phyloP scores from a whole-genome alignment of 1,140 invertebrate genomes.

The Sycophaga agraensis region DNA sequence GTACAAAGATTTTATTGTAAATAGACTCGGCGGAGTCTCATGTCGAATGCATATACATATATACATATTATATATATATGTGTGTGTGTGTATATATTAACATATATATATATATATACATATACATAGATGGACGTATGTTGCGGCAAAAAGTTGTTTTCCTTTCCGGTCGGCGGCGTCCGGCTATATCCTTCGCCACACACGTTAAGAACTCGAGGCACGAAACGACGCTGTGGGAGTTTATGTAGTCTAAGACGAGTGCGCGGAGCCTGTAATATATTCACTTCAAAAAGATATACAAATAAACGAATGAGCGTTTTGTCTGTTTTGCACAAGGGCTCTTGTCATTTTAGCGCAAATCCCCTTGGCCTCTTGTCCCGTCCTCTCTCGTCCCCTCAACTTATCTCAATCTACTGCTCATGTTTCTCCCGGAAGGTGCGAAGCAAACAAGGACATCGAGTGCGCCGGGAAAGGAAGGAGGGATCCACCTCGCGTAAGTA shows the following conservation, averaged over 20 bases:
- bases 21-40: constrained; percentile 35
- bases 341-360: constrained; percentile 19
- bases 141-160: constrained; percentile 10
- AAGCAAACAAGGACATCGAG: too few relatives aligned
- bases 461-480: too few relatives aligned
- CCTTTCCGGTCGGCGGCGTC: not conserved
- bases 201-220: constrained; percentile 24
- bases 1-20: constrained; percentile 53
- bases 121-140: constrained; percentile 7
- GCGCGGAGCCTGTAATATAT: constrained; percentile 30
- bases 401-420: too few relatives aligned
- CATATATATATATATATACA: constrained; percentile 10
- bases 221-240: not conserved
- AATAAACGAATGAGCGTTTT: constrained; percentile 39
- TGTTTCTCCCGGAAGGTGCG: too few relatives aligned
- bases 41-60: too few relatives aligned
- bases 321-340: constrained; percentile 46
- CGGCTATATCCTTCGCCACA: constrained; percentile 15
- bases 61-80: not conserved
- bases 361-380: too few relatives aligned
- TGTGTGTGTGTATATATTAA: not conserved
- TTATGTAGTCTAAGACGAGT: not conserved
- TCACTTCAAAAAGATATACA: constrained; percentile 33
- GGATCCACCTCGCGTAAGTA: too few relatives aligned
- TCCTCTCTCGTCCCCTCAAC: constrained; percentile 13